Base-by-base conservation (phyloP, 1,140 invertebrate species). In the Conus ventricosus region DNA sequence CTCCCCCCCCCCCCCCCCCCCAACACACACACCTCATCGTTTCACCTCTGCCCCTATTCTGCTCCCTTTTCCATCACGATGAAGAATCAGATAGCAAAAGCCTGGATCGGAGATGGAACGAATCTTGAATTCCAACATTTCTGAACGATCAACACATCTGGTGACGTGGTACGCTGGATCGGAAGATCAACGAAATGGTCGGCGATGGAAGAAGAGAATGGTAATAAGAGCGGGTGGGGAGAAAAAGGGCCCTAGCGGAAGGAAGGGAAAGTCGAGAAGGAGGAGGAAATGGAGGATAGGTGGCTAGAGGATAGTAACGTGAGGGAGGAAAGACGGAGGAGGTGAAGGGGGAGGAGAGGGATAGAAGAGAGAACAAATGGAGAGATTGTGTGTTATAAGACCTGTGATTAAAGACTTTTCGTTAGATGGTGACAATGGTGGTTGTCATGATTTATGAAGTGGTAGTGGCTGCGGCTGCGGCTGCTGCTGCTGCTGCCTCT, bases 101-200 rank as follows among this genome's bases (percentile, higher is more conserved):
- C 51, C 20, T 39, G 51, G 80, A 81, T 81, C 80, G 80, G 80
- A 81, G 80, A 81, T 81, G 80, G 80, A 54, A 51, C 80, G 80
- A 81, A 81, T 39, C 76, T 54, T 20, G 27, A 51, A 23, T 39
- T 39, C 51, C 80, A 54, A 81, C 51, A 51, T 20, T 81, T 23
- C 80, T 81, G 13, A 81, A 51, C 80, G 80, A 81, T 81, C 76
- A 78, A 78, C 3, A 39, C 15, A 8, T 23, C 15, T 23, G 76
- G 23, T 80, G 76, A 80, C 23, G 13, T 11, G 6, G 51, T 17
- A 54, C 27, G 10, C 39, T 54, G 80, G 39, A 81, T 81, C 39
- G 51, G 80, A 54, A 81, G 10, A 81, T 15, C 53, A 54, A 67
- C 51, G 71, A 87, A 57, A 76, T 39, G 55, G 63, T n/a, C 7